Evolutionary conservation across 1,140 invertebrate genomes (phyloP), one percentile per base, ranked within the genome.

Genomic region (Drosophila hydei): DNA sequence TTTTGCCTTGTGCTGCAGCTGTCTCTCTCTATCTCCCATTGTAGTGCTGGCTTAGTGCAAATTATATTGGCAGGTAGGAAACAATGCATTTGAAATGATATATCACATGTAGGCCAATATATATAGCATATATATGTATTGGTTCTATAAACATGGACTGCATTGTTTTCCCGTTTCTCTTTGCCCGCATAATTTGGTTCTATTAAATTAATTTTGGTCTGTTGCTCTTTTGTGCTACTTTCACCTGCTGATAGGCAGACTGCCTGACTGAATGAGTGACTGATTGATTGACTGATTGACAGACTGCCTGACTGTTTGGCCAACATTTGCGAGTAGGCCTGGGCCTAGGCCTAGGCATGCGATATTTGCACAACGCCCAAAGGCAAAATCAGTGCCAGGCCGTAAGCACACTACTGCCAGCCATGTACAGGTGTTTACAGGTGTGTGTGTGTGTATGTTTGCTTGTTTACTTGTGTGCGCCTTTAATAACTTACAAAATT

Each of bases 181-280:
- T 51, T 51, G 72, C 33, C 61, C 62, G 48, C 75, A 65, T 85
- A 84, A 76, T 80, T 51, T 69, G 51, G 81, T 61, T 63, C 73
- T 87, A 80, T 85, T 85, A 85, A 87, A 85, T 85, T 77, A 85
- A 85, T 87, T 85, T 80, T 58, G 77, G 30, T 63, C 77, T 81
- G 62, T 77, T 77, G 77, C 81, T 77, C 81, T 72, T 85, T 80
- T 87, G 70, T 61, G 74, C 80, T 77, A 87, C 77, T 80, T 87
- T 80, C 70, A 65, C 77, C 77, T 38, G 21, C 30, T 33, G 45
- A 42, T 12, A 12, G 30, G 7, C 60, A 50, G 40, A 9, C 58
- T 74, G 75, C 25, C 56, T 59, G 58, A 47, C 62, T 67, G 47
- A 25, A 42, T 42, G 60, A 38, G 27, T 42, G 40, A 18, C 50